phyloP scores from a whole-genome alignment of 92 coral and sea anemone species.

The Epizoanthus rinbou region DNA sequence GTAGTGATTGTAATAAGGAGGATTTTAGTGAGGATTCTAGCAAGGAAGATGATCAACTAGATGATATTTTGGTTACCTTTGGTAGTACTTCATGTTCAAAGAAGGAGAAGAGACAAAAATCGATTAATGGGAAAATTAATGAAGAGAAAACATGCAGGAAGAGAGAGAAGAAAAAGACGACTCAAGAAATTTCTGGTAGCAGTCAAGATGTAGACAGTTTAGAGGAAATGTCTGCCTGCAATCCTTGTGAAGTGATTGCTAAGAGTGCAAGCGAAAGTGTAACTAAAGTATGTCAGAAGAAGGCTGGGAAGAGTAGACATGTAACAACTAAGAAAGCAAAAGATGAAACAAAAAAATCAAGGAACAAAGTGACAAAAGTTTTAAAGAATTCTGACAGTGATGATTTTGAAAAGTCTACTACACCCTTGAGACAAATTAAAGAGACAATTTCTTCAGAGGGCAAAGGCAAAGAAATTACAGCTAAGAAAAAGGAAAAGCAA shows the following conservation, averaged over 20 bases:
- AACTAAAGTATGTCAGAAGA: not conserved
- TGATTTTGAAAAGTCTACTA: slow-evolving; percentile 7
- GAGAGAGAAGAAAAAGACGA: not conserved
- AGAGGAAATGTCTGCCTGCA: not conserved
- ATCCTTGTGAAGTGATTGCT: not conserved
- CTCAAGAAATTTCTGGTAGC: not conserved
- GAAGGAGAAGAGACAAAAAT: not conserved
- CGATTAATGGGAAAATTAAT: not conserved
- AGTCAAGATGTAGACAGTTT: not conserved
- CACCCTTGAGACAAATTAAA: not conserved
- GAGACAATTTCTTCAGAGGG: not conserved
- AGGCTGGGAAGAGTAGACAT: not conserved
- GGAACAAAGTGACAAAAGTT: not conserved
- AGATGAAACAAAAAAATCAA: not conserved
- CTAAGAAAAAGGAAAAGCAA: not conserved
- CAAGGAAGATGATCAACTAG: not conserved
- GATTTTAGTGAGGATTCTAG: not conserved
- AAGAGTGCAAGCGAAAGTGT: no score
- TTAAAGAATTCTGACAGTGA: slow-evolving; percentile 15
- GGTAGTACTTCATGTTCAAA: not conserved
- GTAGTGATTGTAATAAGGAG: not conserved
- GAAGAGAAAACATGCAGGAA: not conserved
- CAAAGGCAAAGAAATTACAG: not conserved
- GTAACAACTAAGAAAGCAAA: not conserved
- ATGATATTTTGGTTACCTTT: not conserved